phyloP scores from a whole-genome alignment of 2,797 vertebrate species.

The Notolepis coatsorum region DNA sequence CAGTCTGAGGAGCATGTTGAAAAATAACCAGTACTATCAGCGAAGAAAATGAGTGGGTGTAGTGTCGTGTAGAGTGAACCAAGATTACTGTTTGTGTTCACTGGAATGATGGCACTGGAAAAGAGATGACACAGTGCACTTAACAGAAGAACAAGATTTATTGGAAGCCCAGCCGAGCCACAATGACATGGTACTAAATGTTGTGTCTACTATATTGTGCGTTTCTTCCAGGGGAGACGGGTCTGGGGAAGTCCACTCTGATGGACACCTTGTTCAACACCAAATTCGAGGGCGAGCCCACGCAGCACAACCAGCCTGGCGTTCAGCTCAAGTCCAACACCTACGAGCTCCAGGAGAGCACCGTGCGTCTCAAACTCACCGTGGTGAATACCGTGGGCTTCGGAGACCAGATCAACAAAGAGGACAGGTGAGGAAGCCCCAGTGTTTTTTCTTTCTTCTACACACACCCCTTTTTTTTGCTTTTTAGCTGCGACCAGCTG shows the following conservation, averaged over 20 bases:
- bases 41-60: not conserved
- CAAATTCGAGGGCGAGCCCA: constrained; percentile 95
- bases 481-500: no score
- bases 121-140: not conserved
- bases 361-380: constrained; percentile 94
- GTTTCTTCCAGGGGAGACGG: constrained; percentile 91
- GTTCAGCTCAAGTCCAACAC: constrained; percentile 95
- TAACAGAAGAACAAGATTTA: not conserved
- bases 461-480: no score
- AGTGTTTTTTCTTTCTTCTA: no score
- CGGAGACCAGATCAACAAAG: constrained; percentile 98
- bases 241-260: constrained; percentile 96
- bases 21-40: no score
- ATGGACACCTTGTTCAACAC: constrained; percentile 99
- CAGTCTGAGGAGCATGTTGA: no score
- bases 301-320: constrained; percentile 93
- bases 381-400: constrained; percentile 95
- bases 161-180: not conserved
- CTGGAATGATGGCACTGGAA: not conserved
- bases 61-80: not conserved
- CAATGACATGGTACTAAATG: not conserved
- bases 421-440: constrained; percentile 90
- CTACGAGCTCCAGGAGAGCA: constrained; percentile 97
- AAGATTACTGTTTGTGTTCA: no score
- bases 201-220: constrained; percentile 8